Evolutionary conservation across 2,113 vertebrate species (phyloP).

Genomic region (Aythya baeri): DNA sequence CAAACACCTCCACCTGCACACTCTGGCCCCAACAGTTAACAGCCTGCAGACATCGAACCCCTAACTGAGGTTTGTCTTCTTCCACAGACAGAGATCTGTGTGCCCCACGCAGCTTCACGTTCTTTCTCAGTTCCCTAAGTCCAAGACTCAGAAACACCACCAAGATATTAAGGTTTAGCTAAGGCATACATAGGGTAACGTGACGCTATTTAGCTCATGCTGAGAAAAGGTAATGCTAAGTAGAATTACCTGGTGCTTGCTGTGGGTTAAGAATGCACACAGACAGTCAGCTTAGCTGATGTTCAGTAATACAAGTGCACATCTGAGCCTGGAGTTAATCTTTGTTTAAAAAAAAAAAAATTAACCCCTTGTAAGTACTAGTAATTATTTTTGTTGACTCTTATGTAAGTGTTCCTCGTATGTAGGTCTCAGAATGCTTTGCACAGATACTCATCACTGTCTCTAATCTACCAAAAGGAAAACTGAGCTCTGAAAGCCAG

Average conservation of each 20-base stretch:
- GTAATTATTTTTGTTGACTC: slow-evolving; percentile 55
- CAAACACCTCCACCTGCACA: background rate
- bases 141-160: background rate
- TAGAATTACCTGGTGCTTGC: background rate
- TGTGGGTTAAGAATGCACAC: background rate
- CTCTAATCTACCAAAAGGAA: slow-evolving; percentile 59
- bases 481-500: slow-evolving; percentile 58
- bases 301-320: background rate
- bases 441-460: slow-evolving; percentile 16
- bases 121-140: background rate
- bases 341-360: background rate
- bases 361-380: slow-evolving; percentile 55
- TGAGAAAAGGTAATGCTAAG: background rate
- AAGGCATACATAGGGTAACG: fast-evolving
- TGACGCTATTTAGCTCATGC: fast-evolving
- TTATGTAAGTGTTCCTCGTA: slow-evolving; percentile 51
- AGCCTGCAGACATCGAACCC: background rate
- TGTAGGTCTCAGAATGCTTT: slow-evolving; percentile 61
- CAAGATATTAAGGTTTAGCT: background rate
- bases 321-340: slow-evolving; percentile 45
- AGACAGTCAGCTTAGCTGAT: background rate
- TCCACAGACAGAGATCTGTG: background rate
- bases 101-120: background rate
- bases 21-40: background rate
- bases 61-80: background rate